Base-by-base conservation (phyloP, 2,888 invertebrate species). In the Glyphotaelius pellucidus region DNA sequence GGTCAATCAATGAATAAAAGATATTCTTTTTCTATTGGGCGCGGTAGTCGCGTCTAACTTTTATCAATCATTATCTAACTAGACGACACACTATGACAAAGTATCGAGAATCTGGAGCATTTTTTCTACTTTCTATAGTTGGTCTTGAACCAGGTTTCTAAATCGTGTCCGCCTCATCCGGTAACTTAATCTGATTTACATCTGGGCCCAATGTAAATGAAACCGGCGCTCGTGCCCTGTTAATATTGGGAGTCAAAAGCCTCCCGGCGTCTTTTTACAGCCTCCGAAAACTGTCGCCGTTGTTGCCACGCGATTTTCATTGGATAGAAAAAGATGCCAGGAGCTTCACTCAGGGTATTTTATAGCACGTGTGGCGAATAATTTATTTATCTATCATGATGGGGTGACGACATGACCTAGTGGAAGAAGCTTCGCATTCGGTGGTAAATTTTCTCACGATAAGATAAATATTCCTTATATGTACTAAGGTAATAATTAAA, bases 111-210 rank as follows among this genome's bases (percentile, higher is more conserved):
- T 90, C 31, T 90, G 81, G 90, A 47, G 42, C 90, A 81, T 90
- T 90, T 90, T 81, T 81, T 81, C 31, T 80, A 81, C 81, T 90
- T 89, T 80, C 89, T 80, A 79, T 79, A 80, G 31, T 67, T 38
- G 19, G n/a, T 47, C 81, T 80, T 11, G 11, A 32, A 19, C 47
- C 90, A 42, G 47, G 90, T 90, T 90, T 90, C 81, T 81, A 47
- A 80, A 31, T 81, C 90, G 84, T 84, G 84, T 67, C 84, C 67
- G 84, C 84, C n/a, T 52, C 31, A 84, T 25, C 38, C 83, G 83
- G 42, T 84, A 19, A 14, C 52, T 80, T 30, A 90, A 80, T 90
- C 80, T 9, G 42, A 88, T 88, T 88, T 15, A 42, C 4, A 42
- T 42, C 80, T 81, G 81, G 80, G 80, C 80, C 42, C 15, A 15